These are phyloP conservation scores for Proctacanthus coquilletti DNA, from an alignment of 1,140 invertebrate species.

Conservation along the genomic window DNA sequence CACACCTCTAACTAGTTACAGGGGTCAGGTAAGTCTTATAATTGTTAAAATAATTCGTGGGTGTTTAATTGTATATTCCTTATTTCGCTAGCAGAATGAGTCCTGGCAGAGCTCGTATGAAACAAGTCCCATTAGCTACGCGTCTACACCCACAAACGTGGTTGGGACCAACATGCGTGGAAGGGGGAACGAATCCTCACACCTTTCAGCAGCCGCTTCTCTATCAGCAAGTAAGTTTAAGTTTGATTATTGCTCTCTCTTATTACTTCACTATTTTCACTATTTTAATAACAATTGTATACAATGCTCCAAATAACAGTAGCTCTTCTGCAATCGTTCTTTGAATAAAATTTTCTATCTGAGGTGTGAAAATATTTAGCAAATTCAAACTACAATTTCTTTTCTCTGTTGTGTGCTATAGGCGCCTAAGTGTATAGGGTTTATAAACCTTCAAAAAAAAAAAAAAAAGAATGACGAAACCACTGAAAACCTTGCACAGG, in stretches of 20 bases:
- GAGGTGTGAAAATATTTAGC: no score
- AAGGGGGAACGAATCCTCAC: conserved; percentile 7
- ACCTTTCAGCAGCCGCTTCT: conserved; percentile 32
- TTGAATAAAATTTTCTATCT: no score
- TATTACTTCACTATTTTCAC: conserved; percentile 4
- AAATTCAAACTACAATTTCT: no score
- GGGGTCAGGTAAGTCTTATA: conserved; percentile 19
- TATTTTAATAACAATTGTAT: no score
- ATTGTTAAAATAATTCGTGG: conserved; percentile 3
- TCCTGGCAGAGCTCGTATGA: conserved; percentile 19
- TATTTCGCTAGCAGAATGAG: conserved; percentile 14
- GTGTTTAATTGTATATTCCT: conserved; percentile 1
- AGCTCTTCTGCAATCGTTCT: no score
- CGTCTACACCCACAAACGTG: conserved; percentile 11
- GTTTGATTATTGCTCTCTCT: conserved; percentile 3
- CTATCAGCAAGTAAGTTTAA: conserved; percentile 35
- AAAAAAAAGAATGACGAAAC: no score
- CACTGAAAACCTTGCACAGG: no score
- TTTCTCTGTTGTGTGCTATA: no score
- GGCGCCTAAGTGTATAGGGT: no score
- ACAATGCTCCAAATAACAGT: no score
- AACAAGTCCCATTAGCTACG: conserved; percentile 14
- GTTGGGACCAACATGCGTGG: conserved; percentile 6
- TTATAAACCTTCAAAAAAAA: no score
- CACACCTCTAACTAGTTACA: conserved; percentile 23